Evolutionary conservation across 2,797 vertebrate genomes (phyloP).

Genomic region (Oryzias dopingdopingensis): DNA sequence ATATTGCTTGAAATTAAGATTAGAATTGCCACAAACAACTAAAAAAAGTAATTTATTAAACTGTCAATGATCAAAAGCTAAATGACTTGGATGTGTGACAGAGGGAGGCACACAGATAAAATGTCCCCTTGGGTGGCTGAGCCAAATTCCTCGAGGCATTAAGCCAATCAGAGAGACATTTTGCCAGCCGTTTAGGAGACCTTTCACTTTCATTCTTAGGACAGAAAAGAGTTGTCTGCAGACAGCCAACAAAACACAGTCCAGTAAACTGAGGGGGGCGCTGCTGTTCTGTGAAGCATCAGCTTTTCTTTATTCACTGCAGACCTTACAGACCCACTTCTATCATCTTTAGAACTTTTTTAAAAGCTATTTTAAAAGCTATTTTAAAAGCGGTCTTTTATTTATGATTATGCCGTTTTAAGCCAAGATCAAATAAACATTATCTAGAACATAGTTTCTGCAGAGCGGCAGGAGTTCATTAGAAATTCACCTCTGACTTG

Average conservation of each 20-base stretch:
- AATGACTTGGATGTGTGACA: not conserved
- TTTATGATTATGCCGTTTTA: too few species aligned
- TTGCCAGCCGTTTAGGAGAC: slow-evolving; percentile 31
- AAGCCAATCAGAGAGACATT: slow-evolving; percentile 27
- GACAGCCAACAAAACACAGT: slow-evolving; percentile 25
- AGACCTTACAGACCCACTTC: not conserved
- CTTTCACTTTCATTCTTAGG: slow-evolving; percentile 29
- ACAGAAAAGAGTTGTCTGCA: slow-evolving; percentile 26
- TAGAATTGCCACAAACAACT: too few species aligned
- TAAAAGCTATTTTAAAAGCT: too few species aligned
- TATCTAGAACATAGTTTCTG: too few species aligned
- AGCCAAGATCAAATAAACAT: too few species aligned
- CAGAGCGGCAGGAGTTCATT: too few species aligned
- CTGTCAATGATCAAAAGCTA: too few species aligned
- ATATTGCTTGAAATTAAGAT: too few species aligned
- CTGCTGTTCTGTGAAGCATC: slow-evolving; percentile 18
- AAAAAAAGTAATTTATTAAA: too few species aligned
- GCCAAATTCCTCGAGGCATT: slow-evolving; percentile 19
- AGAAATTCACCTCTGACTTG: too few species aligned
- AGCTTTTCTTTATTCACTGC: slow-evolving; percentile 17
- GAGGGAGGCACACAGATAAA: not conserved
- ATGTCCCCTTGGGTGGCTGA: slow-evolving; percentile 1
- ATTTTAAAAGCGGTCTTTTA: too few species aligned
- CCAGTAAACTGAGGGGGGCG: slow-evolving; percentile 38
- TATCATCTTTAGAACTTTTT: too few species aligned